Percentiles rank a stretch among this genome's conserved stretches.
These are phyloP conservation scores for Berghia stephanieae DNA, from an alignment of 1,140 invertebrate genomes.

Conservation along the genomic window DNA sequence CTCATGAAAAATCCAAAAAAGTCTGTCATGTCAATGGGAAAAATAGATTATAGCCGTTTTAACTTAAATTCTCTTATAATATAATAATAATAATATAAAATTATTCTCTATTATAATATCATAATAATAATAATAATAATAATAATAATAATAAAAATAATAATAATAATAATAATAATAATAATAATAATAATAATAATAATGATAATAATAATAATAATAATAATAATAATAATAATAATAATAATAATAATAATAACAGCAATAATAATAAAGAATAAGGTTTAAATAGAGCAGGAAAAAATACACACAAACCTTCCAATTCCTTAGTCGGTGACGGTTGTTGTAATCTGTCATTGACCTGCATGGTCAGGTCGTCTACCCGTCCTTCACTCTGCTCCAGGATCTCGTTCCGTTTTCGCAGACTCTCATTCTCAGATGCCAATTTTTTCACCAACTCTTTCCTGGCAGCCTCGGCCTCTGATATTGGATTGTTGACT, in stretches of 20 bases:
- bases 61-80: too few relatives aligned
- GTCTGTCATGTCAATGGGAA: too few relatives aligned
- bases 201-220: background rate
- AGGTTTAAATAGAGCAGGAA: background rate
- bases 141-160: too few relatives aligned
- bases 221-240: background rate
- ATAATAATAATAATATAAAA: too few relatives aligned
- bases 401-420: constrained; percentile 37
- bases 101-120: too few relatives aligned
- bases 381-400: constrained; percentile 56
- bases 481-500: background rate
- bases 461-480: background rate
- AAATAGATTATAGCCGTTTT: too few relatives aligned
- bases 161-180: too few relatives aligned
- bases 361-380: constrained; percentile 58
- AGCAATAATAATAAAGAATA: background rate
- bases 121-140: too few relatives aligned
- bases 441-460: background rate
- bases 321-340: constrained; percentile 52
- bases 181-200: background rate
- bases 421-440: constrained; percentile 9
- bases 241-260: background rate
- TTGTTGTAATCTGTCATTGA: constrained; percentile 69
- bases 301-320: constrained; percentile 48
- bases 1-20: too few relatives aligned